Evolutionary conservation across 2,113 vertebrate genomes (phyloP).

Genomic region (Myotis brandtii): DNA sequence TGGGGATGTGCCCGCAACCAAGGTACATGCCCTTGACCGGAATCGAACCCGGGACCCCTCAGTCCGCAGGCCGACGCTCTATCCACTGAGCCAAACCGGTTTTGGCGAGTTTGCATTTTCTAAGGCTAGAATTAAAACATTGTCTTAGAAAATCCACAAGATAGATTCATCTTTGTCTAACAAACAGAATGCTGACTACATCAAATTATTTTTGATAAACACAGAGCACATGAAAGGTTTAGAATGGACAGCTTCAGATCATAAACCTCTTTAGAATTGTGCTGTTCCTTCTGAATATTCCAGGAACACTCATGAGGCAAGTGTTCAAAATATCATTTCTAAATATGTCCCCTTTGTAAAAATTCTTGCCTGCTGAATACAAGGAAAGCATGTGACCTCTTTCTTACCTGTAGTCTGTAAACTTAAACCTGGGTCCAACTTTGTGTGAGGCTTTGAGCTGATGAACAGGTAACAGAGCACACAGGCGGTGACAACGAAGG

Average conservation of each 20-base stretch:
- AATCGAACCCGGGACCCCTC: too few species aligned
- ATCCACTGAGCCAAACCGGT: too few species aligned
- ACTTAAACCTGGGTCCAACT: constrained; percentile 92
- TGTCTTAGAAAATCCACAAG: constrained; percentile 1
- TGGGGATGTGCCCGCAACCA: too few species aligned
- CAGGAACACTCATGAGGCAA: not conserved
- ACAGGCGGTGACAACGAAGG: constrained; percentile 94
- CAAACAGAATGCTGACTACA: not conserved
- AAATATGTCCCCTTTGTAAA: not conserved
- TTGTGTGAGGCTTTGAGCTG: constrained; percentile 91
- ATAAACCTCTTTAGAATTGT: constrained; percentile 11
- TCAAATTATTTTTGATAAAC: not conserved
- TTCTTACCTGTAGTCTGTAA: constrained; percentile 90
- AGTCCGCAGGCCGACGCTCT: too few species aligned
- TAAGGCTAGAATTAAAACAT: constrained; percentile 46
- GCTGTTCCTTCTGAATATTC: not conserved
- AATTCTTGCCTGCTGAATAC: not conserved
- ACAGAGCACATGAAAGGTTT: not conserved
- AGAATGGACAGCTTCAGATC: not conserved
- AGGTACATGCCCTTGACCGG: too few species aligned
- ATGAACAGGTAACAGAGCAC: constrained; percentile 97
- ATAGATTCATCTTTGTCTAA: not conserved
- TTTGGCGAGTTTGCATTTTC: constrained; percentile 35
- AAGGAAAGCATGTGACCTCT: not conserved
- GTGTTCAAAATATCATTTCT: not conserved